Evolutionary conservation across 2,113 vertebrate genomes (phyloP).

Genomic region (Myotis brandtii): DNA sequence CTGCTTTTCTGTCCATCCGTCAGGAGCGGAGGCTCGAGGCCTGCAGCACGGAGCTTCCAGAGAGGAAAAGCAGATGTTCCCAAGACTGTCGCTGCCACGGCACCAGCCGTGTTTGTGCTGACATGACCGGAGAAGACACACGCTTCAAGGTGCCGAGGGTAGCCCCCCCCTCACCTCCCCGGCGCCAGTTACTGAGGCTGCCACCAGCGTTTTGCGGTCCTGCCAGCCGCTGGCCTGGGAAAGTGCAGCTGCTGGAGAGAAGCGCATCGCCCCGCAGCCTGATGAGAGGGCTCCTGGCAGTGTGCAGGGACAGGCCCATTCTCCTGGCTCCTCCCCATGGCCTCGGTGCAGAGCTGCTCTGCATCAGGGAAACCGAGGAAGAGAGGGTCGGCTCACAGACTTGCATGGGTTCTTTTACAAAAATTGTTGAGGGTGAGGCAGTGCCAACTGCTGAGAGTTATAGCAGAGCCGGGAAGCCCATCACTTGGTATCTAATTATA

Average conservation of each 20-base stretch:
- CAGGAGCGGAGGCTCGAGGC: constrained; percentile 69
- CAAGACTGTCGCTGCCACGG: not conserved
- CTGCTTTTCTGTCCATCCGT: constrained; percentile 81
- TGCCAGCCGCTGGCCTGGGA: not conserved
- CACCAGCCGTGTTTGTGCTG: not conserved
- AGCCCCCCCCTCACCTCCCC: not conserved
- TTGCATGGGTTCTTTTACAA: not conserved
- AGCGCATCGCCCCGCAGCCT: not conserved
- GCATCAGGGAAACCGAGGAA: not conserved
- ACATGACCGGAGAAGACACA: not conserved
- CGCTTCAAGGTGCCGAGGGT: not conserved
- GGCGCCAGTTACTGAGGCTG: constrained; percentile 9
- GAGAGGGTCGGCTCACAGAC: not conserved
- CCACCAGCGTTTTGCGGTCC: not conserved
- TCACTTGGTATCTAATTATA: not conserved
- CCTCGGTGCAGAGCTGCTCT: not conserved
- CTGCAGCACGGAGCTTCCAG: constrained; percentile 31
- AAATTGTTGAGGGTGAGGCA: not conserved
- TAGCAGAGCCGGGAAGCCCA: not conserved
- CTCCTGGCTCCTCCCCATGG: not conserved
- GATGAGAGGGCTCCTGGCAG: not conserved
- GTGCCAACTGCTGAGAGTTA: not conserved
- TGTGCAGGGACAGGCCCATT: not conserved
- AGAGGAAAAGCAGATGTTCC: constrained; percentile 72
- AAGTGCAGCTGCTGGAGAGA: not conserved